These are phyloP conservation scores for Macrobrachium nipponense DNA, from an alignment of 1,140 invertebrate genomes.

Conservation along the genomic window DNA sequence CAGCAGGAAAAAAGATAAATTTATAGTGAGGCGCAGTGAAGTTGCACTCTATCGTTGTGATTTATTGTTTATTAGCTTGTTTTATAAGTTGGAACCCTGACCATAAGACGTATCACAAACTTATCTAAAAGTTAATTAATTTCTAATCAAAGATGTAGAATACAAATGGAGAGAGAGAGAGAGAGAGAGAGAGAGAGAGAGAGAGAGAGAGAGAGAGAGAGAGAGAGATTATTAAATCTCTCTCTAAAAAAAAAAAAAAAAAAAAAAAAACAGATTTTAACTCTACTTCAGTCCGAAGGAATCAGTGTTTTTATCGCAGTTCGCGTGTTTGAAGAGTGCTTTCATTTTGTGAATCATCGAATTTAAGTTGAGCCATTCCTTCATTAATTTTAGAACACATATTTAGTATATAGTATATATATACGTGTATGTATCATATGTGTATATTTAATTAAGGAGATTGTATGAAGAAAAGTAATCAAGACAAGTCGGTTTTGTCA, in stretches of 20 bases:
- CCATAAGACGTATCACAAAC: not conserved
- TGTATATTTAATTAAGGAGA: constrained; percentile 8
- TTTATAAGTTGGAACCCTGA: too few species aligned
- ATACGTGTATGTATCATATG: constrained; percentile 4
- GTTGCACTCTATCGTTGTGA: too few species aligned
- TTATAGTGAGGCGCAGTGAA: too few species aligned
- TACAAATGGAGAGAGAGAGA: not conserved
- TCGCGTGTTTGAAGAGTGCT: not conserved
- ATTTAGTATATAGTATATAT: constrained; percentile 24
- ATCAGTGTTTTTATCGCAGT: not conserved
- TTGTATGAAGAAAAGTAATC: not conserved
- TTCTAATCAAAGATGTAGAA: not conserved
- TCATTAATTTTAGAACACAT: not conserved
- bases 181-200: not conserved
- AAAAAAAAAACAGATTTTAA: constrained; percentile 2
- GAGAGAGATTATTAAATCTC: not conserved
- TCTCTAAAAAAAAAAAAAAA: too few species aligned
- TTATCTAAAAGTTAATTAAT: not conserved
- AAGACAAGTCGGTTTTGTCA: not conserved
- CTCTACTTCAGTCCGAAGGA: not conserved
- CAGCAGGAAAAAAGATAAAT: too few species aligned
- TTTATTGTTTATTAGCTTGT: too few species aligned
- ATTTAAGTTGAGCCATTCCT: not conserved
- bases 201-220: constrained; percentile 19
- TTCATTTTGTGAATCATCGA: not conserved